Evolutionary conservation across 1,140 invertebrate species (phyloP), one percentile per base, ranked within the genome.

Genomic region (Nymphalis io): DNA sequence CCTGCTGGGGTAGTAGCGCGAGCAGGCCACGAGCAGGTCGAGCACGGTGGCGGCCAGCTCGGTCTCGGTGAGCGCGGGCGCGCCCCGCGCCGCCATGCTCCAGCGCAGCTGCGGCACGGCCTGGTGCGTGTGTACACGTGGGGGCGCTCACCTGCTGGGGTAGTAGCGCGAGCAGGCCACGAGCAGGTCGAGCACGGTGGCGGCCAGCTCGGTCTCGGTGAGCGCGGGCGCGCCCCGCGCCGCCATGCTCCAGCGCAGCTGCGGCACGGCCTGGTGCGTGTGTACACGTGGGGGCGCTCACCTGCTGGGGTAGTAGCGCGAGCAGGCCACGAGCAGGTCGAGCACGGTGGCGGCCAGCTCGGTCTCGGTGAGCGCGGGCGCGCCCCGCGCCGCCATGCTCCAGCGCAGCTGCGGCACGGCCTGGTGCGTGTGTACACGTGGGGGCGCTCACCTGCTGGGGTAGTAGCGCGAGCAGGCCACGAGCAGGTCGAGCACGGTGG

Each of bases 121-220:
- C 4, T 4, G 4, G 38, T 11, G 38, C 38, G 4, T 5, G 38
- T 39, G 38, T 39, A 11, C 38, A 11, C 38, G 38, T 39, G 38
- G 38, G 38, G 38, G 8, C 8, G 13, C 42, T 99, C 95, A 33
- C 98, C 42, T 16, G 60, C 60, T 61, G 23, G 98, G 98, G 87
- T 96, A 99, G 91, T 97, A 99, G 83, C 97, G 94, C 70, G 96
- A 96, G 93, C 99, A 98, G 87, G 95, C 95, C 59, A 88, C 77
- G 4, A 99, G 93, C 82, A 99, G 97, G 87, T 99, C 98, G 3
- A 99, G 92, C 76, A 99, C 96, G 23, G 96, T 93, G 3, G 95
- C 96, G 11, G 98, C 96, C 15, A 99, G 88, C 79, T 99, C 97
- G 72, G 96, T 98, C 91, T 99, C 98, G 85, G 99, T 98, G 85